Evolutionary conservation across 1,140 invertebrate species (phyloP), one percentile per base, ranked within the genome.

Genomic region (Aphelinus certus): DNA sequence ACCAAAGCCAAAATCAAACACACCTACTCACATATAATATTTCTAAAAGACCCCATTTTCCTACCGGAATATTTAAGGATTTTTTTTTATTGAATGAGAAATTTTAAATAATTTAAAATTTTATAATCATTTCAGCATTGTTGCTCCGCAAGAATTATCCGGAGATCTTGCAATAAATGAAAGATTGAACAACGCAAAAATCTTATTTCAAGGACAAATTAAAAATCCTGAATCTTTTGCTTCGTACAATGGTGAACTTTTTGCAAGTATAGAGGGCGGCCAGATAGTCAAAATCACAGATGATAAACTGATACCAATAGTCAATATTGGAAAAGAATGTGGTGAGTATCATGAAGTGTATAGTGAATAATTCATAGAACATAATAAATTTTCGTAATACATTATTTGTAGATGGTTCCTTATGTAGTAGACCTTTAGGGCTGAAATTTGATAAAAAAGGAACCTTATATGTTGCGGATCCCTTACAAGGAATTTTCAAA

Each of bases 371-470:
- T 56, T 26, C 6, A 45, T 49, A 57, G 46, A 48, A 26, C 26
- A 26, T 69, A 45, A 61, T 46, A 47, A 63, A 58, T 7, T 42
- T 46, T 55, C 82, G 0, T 78, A 93, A 92, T 90, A 83, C 91
- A 91, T n/a, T 79, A 90, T 63, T 89, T 89, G 82, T 90, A 94
- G 83, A 93, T 94, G 80, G 91, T 26, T 82, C 90, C 9, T 90
- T 91, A 78, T 97, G 95, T 90, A 95, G 95, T 3, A 89, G 95
- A 78, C 94, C 95, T 1, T 86, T 97, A 1, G 95, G 95, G 43
- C 87, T 97, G 76, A 84, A 88, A 66, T 92, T 96, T 84, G 92
- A 94, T 84, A 90, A 90, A 56, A 89, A 90, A 77, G 94, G 93
- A 9, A 88, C 88, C 57, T 81, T 97, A 9, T 92, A 92, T 88